These are phyloP conservation scores for Gasterosteus nipponicus DNA, from an alignment of 2,113 vertebrate genomes.

Conservation along the genomic window DNA sequence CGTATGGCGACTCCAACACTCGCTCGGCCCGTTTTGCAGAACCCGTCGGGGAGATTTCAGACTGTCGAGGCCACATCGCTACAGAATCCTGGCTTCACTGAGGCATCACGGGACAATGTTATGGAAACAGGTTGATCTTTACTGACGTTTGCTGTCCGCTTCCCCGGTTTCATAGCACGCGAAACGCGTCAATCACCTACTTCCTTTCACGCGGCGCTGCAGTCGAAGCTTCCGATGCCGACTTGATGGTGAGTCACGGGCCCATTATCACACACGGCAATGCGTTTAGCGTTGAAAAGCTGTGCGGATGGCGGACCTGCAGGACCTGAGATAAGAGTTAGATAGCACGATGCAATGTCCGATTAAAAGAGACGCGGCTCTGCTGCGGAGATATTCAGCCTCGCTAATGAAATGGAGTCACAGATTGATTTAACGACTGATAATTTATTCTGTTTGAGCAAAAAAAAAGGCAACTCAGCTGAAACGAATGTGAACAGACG, in stretches of 20 bases:
- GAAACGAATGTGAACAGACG: not conserved
- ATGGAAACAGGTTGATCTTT: not conserved
- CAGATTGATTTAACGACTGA: not conserved
- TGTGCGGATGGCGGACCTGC: not conserved
- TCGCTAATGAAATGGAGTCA: not conserved
- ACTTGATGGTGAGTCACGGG: conserved; percentile 16
- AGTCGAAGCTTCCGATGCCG: not conserved
- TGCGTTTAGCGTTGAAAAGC: conserved; percentile 1
- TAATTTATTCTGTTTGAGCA: not conserved
- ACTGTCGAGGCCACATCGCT: not conserved
- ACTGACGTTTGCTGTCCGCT: not conserved
- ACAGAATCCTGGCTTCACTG: too few species aligned
- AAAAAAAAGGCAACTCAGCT: not conserved
- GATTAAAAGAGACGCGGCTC: not conserved
- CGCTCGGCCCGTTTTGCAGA: not conserved
- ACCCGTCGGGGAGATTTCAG: too few species aligned
- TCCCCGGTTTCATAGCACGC: not conserved
- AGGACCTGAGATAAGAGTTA: not conserved
- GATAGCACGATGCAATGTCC: not conserved
- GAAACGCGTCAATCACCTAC: not conserved
- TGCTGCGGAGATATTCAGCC: not conserved
- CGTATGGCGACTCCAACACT: not conserved
- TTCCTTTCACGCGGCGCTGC: too few species aligned
- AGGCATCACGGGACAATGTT: not conserved
- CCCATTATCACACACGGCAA: conserved; percentile 10